Conservation (phyloP, 2,888 invertebrate genomes). For the Imbricaverruca yamaguchii region DNA sequence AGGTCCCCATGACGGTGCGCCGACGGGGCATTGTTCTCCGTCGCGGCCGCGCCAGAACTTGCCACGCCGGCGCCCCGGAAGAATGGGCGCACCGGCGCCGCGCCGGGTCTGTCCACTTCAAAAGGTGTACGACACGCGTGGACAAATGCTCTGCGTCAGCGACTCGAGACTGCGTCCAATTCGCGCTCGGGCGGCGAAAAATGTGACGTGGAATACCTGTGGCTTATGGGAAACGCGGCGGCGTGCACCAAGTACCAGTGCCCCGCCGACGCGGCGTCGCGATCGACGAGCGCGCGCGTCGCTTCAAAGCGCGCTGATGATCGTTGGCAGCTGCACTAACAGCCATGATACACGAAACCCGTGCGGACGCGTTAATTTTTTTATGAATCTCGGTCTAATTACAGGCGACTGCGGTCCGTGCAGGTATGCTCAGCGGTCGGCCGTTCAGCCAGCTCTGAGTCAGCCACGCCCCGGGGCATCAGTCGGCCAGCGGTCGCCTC, state of each 20-base stretch:
- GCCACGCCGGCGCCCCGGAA: background rate
- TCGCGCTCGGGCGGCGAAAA: background rate
- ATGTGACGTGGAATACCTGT: conserved; percentile 16
- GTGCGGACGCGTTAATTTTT: background rate
- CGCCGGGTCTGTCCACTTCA: background rate
- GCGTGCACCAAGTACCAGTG: background rate
- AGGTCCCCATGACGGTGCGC: background rate
- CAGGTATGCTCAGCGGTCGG: background rate
- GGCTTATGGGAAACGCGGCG: background rate
- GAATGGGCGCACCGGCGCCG: background rate
- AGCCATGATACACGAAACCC: conserved; percentile 1
- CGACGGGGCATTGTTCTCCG: background rate
- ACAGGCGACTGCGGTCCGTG: background rate
- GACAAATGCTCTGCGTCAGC: background rate
- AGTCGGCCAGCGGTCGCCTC: background rate
- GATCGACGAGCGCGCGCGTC: background rate
- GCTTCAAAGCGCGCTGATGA: background rate
- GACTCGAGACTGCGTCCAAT: background rate
- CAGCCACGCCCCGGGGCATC: background rate
- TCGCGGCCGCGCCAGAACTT: no score
- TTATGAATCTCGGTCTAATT: conserved; percentile 9
- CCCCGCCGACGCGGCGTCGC: background rate
- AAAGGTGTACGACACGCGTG: background rate
- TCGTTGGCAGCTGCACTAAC: conserved; percentile 7
- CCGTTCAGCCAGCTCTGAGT: background rate